Evolutionary conservation across 2,888 invertebrate genomes (phyloP), one percentile per base, ranked within the genome.

Genomic region (Epinotia brunnichana): DNA sequence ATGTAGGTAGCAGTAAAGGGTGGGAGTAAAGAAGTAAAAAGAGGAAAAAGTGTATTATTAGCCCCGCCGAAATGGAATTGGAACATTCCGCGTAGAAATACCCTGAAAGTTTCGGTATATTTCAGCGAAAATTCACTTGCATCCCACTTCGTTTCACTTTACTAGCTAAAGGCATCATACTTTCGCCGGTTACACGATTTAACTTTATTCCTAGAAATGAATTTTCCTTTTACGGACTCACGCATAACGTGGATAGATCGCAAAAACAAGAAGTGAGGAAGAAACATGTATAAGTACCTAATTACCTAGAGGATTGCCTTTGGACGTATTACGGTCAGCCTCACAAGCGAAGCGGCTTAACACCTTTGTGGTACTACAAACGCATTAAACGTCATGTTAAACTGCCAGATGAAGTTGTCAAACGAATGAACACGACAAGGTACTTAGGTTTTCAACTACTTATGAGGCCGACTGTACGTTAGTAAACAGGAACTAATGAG

Each of bases 11-110:
- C 89, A 92, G 91, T 92, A 92, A 92, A 92, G 92, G 92, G 92
- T 92, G 89, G 89, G 91, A 91, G 90, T 88, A 91, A 73, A 92
- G 90, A 90, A 91, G 92, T 91, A 93, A 92, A 92, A 92, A 90
- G 90, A 90, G 90, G 90, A 90, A 92, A 90, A 90, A 92, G 90
- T 90, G 85, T 92, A 91, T 93, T 93, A 93, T 93, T 92, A 93
- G 93, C 92, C 92, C 92, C 88, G 92, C 91, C 91, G 91, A 92
- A 92, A 93, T 93, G 92, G 92, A 92, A 92, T 92, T 92, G 92
- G 91, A 92, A 91, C 93, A 91, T 92, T 92, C 87, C 88, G 85
- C 83, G 90, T 87, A 85, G 89, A 91, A 91, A 89, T 88, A 59
- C 59, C 57, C 64, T 19, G 67, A 59, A 69, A 73, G 57, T 73